Percentiles rank a stretch among this genome's conserved stretches.
Conservation (phyloP, 2,888 invertebrate species). For the Alloplasta piceator region DNA sequence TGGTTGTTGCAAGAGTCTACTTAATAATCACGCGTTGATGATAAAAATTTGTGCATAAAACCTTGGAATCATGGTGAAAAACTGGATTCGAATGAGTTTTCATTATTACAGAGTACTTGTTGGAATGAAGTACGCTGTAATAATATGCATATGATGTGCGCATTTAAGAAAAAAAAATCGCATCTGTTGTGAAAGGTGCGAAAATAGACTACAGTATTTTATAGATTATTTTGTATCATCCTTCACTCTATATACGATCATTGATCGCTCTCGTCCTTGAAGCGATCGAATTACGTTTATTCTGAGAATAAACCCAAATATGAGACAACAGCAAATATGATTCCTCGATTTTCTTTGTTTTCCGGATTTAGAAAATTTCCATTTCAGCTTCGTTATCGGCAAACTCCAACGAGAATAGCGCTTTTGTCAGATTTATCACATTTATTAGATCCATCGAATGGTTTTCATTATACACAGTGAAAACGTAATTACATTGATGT, state of each 20-base stretch:
- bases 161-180: slow-evolving; percentile 43
- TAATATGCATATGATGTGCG: slow-evolving; percentile 47
- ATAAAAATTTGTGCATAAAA: slow-evolving; percentile 16
- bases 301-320: slow-evolving; percentile 59
- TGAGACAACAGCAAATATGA: slow-evolving; percentile 14
- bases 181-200: slow-evolving; percentile 58
- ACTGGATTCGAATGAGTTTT: slow-evolving; percentile 11
- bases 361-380: background rate
- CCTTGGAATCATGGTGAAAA: slow-evolving; percentile 2
- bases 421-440: slow-evolving; percentile 37
- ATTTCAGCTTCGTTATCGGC: background rate
- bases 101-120: slow-evolving; percentile 5
- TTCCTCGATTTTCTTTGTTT: background rate
- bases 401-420: background rate
- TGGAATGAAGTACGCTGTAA: background rate
- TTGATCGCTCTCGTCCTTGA: slow-evolving; percentile 16
- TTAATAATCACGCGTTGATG: slow-evolving; percentile 40
- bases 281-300: slow-evolving; percentile 60
- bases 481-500: slow-evolving; percentile 23
- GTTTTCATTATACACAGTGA: slow-evolving; percentile 7
- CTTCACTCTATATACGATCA: slow-evolving; percentile 53
- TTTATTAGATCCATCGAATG: slow-evolving; percentile 44
- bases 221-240: slow-evolving; percentile 67
- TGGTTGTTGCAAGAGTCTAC: slow-evolving; percentile 42
- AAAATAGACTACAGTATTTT: slow-evolving; percentile 67